Evolutionary conservation across 2,797 vertebrate species (phyloP).

Genomic region (Holocentrus rufus): DNA sequence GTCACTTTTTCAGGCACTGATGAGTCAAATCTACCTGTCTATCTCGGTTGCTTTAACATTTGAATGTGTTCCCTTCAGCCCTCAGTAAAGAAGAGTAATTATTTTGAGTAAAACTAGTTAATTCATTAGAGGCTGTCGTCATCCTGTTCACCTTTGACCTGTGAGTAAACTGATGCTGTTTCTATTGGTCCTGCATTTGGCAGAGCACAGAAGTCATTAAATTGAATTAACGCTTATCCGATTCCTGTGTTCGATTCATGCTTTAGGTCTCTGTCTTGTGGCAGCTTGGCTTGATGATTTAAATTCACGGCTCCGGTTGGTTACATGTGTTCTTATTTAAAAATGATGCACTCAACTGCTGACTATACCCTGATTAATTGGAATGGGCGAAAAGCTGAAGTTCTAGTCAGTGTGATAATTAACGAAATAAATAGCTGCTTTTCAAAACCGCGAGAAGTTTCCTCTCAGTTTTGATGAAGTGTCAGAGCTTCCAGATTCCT

Average conservation of each 20-base stretch:
- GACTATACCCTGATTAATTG: background rate
- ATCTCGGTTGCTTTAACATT: background rate
- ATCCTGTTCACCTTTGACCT: constrained; percentile 27
- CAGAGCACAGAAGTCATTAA: constrained; percentile 19
- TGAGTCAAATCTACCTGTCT: background rate
- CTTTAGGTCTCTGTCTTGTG: constrained; percentile 4
- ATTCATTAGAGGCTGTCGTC: constrained; percentile 14
- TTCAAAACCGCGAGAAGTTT: background rate
- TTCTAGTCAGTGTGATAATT: no score
- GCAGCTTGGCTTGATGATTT: constrained; percentile 2
- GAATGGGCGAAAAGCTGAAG: background rate
- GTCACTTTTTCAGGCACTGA: background rate
- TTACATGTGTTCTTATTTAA: background rate
- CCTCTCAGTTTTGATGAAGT: background rate
- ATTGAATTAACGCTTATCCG: constrained; percentile 25
- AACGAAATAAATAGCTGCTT: no score
- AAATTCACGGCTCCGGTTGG: background rate
- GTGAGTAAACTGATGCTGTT: constrained; percentile 15
- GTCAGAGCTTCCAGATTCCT: background rate
- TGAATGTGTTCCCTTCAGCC: background rate
- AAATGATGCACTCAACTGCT: background rate
- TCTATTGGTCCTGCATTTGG: constrained; percentile 14
- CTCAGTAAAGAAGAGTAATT: background rate
- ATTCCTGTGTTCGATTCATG: constrained; percentile 3
- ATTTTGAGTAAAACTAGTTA: constrained; percentile 12